phyloP scores from a whole-genome alignment of 2,888 invertebrate species.

The Choreutis nemorana region DNA sequence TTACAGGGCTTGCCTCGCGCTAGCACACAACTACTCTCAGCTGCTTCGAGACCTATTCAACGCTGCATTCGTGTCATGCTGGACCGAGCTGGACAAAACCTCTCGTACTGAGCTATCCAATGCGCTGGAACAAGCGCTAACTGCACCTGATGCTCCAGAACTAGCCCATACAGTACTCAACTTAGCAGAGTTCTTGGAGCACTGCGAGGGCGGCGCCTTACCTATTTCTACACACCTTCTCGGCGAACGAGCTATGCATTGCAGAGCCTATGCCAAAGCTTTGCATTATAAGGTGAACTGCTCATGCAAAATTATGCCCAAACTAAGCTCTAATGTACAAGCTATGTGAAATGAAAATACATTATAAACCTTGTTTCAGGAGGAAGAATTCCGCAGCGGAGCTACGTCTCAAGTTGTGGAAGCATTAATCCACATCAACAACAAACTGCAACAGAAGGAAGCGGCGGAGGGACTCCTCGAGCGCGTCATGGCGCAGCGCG shows the following conservation, averaged over 20 bases:
- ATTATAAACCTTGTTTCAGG: constrained; percentile 39
- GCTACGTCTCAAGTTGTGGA: constrained; percentile 90
- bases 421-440: constrained; percentile 94
- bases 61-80: constrained; percentile 98
- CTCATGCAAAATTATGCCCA: too few relatives aligned
- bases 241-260: constrained; percentile 94
- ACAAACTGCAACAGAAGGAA: constrained; percentile 97
- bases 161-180: constrained; percentile 96
- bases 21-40: constrained; percentile 95
- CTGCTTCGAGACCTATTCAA: constrained; percentile 97
- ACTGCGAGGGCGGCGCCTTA: constrained; percentile 95
- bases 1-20: constrained; percentile 83
- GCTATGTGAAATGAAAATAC: neutral
- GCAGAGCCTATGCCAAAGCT: constrained; percentile 77
- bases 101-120: constrained; percentile 86
- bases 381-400: constrained; percentile 90
- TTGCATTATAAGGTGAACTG: constrained; percentile 68
- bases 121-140: constrained; percentile 88
- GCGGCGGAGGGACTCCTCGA: constrained; percentile 94
- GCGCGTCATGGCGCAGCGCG: constrained; percentile 85
- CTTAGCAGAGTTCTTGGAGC: constrained; percentile 99
- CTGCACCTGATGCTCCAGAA: constrained; percentile 93
- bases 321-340: too few relatives aligned
- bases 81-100: constrained; percentile 89
- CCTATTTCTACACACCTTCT: constrained; percentile 88